phyloP scores from a whole-genome alignment of 1,140 invertebrate species.

The Thalassaphorura encarpata region DNA sequence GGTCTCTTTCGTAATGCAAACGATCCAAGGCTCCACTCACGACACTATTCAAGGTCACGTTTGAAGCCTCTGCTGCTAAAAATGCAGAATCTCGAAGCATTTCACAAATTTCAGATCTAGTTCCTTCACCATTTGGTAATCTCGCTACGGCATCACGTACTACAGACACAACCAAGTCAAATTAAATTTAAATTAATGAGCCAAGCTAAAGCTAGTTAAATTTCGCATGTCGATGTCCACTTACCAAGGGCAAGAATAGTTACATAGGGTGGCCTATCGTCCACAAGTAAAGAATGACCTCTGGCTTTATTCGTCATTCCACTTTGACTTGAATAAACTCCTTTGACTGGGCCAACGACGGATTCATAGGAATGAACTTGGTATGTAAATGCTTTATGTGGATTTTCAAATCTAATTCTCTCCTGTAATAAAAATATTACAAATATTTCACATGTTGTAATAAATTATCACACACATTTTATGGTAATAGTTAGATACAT shows the following conservation, averaged over 20 bases:
- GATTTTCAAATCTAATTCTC: conserved; percentile 61
- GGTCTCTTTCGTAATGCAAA: conserved; percentile 65
- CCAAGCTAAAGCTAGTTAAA: background rate
- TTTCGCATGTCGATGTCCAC: background rate
- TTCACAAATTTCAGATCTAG: conserved; percentile 76
- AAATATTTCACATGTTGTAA: background rate
- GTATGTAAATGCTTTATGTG: conserved; percentile 77
- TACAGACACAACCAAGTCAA: conserved; percentile 26
- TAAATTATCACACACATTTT: background rate
- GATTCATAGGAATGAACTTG: conserved; percentile 72
- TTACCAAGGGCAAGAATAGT: conserved; percentile 71
- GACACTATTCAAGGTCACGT: conserved; percentile 51
- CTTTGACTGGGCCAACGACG: conserved; percentile 81
- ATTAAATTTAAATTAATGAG: background rate
- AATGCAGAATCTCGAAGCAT: conserved; percentile 76
- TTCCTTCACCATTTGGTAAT: conserved; percentile 87
- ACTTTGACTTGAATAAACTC: conserved; percentile 52
- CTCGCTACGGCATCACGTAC: conserved; percentile 85
- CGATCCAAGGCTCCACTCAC: conserved; percentile 80
- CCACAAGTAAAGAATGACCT: conserved; percentile 70
- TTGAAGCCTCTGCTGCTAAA: conserved; percentile 57
- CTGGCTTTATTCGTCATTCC: conserved; percentile 52
- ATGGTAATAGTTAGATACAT: too few species aligned
- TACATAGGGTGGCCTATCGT: conserved; percentile 76
- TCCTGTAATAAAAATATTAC: conserved; percentile 43